These are phyloP conservation scores for Hystrix cristata DNA, from an alignment of 2,113 vertebrate species.

Conservation along the genomic window DNA sequence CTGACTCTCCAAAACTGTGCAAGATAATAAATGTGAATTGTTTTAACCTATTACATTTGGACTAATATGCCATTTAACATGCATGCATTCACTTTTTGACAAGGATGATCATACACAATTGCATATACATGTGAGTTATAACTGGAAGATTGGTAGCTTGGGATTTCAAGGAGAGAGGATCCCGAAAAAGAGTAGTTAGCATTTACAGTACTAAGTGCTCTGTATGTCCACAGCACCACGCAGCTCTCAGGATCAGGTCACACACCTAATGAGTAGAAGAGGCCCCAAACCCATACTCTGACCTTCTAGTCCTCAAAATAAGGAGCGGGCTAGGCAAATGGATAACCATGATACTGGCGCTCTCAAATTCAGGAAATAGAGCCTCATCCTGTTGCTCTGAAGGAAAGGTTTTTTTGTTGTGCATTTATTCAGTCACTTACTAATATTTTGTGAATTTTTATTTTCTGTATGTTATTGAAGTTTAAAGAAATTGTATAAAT, in stretches of 20 bases:
- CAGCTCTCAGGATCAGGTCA: background rate
- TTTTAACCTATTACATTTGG: background rate
- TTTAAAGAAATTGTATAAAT: background rate
- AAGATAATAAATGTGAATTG: background rate
- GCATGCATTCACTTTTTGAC: background rate
- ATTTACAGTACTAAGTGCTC: background rate
- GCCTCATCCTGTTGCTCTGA: background rate
- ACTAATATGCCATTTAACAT: background rate
- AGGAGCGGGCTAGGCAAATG: too few species aligned
- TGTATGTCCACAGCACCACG: background rate
- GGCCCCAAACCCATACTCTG: background rate
- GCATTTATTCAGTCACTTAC: background rate
- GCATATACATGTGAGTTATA: background rate
- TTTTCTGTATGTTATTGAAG: background rate
- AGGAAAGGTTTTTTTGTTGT: background rate
- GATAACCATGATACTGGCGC: background rate
- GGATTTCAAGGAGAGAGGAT: background rate
- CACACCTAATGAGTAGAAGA: background rate
- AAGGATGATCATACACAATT: background rate
- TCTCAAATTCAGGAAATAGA: background rate
- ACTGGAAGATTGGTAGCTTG: background rate
- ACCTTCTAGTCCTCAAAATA: background rate
- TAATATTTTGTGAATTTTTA: background rate
- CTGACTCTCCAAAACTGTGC: background rate
- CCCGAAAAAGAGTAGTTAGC: background rate